These are phyloP conservation scores for Drosophila seguyi DNA, from an alignment of 1,140 invertebrate species.

Conservation along the genomic window DNA sequence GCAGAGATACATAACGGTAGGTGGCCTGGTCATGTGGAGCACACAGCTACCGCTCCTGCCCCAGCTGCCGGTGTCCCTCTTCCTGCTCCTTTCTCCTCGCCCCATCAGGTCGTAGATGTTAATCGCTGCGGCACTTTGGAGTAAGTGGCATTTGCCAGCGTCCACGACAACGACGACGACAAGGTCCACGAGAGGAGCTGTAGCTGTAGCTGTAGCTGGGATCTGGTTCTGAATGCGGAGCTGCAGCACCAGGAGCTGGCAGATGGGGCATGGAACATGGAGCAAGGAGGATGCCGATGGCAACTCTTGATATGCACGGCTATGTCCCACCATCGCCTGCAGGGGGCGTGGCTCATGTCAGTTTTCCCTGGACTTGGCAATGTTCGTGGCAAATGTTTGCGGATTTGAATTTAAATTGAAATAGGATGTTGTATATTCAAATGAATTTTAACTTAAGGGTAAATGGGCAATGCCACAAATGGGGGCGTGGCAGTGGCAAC, in stretches of 20 bases:
- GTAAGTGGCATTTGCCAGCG: conserved; percentile 81
- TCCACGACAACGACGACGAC: conserved; percentile 65
- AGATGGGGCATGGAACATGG: conserved; percentile 2
- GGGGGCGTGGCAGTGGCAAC: conserved; percentile 37
- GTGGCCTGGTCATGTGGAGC: conserved; percentile 46
- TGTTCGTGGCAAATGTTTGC: conserved; percentile 82
- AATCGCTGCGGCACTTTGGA: conserved; percentile 82
- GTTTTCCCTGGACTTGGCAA: conserved; percentile 67
- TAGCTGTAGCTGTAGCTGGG: conserved; percentile 5
- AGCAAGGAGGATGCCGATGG: conserved; percentile 33
- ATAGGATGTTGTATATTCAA: conserved; percentile 85
- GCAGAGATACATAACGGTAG: conserved; percentile 68
- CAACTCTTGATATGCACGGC: conserved; percentile 65
- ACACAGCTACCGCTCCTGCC: conserved; percentile 7
- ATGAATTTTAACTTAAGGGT: conserved; percentile 85
- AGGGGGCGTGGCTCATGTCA: conserved; percentile 74
- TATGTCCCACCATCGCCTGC: conserved; percentile 40
- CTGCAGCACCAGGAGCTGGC: conserved; percentile 13
- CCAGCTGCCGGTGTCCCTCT: background rate
- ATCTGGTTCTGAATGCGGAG: conserved; percentile 16
- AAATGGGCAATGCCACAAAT: conserved; percentile 56
- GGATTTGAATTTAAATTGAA: conserved; percentile 85
- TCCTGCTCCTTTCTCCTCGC: conserved; percentile 11
- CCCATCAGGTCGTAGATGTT: conserved; percentile 79
- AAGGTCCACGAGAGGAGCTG: conserved; percentile 34